Conservation (phyloP, 2,797 vertebrate species). For the Fratercula arctica region DNA sequence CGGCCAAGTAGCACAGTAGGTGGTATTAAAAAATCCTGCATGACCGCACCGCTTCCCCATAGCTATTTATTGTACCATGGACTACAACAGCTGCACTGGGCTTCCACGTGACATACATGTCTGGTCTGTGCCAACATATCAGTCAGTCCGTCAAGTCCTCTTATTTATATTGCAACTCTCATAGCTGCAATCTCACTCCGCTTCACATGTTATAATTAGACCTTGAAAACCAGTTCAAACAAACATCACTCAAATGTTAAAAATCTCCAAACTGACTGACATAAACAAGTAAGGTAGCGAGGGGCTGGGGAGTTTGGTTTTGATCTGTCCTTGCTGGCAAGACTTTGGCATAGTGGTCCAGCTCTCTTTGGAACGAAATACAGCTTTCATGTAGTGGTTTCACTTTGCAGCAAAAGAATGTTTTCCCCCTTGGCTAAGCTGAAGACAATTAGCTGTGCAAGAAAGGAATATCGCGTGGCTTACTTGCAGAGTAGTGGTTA, state of each 20-base stretch:
- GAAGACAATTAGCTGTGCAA: background rate
- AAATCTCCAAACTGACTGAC: background rate
- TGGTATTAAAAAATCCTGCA: background rate
- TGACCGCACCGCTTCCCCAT: background rate
- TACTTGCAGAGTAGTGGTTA: background rate
- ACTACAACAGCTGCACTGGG: slow-evolving; percentile 53
- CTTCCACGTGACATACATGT: slow-evolving; percentile 23
- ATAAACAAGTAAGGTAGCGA: background rate
- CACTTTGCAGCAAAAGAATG: background rate
- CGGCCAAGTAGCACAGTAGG: slow-evolving; percentile 12
- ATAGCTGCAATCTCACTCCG: slow-evolving; percentile 48
- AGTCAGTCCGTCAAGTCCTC: background rate
- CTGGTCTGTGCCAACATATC: slow-evolving; percentile 38
- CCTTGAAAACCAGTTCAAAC: slow-evolving; percentile 49
- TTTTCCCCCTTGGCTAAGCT: background rate
- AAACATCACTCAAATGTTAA: slow-evolving; percentile 61
- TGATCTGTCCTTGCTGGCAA: background rate
- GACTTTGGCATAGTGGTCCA: background rate
- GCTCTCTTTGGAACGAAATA: background rate
- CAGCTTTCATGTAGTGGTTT: background rate
- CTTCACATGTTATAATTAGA: slow-evolving; percentile 72
- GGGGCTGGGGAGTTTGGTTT: background rate
- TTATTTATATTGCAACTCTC: slow-evolving; percentile 52
- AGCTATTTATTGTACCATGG: slow-evolving; percentile 59
- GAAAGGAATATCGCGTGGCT: background rate